A percentile compares a stretch with the other conserved stretches of the same genome.
phyloP scores from a whole-genome alignment of 2,113 vertebrate genomes.

The Nannobrachium achirus region DNA sequence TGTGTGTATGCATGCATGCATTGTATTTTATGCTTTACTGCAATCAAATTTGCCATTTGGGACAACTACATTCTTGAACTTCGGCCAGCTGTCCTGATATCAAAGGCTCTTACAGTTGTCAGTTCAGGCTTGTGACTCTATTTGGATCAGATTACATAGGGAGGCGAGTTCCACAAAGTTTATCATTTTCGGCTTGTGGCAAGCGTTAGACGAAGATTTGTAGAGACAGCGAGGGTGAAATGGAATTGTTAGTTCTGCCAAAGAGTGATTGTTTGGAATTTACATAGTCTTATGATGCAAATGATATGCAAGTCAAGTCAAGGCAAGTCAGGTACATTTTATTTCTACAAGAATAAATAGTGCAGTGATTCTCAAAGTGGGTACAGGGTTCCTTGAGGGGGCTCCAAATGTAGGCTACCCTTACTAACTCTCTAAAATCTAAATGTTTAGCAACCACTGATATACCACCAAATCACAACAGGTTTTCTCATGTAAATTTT shows the following conservation, averaged over 20 bases:
- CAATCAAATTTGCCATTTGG: too few species aligned
- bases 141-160: constrained; percentile 31
- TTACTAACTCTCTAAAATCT: too few species aligned
- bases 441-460: too few species aligned
- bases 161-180: constrained; percentile 1
- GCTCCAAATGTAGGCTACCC: too few species aligned
- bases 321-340: too few species aligned
- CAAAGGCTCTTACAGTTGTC: constrained; percentile 13
- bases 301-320: not conserved
- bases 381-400: too few species aligned
- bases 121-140: constrained; percentile 9
- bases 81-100: constrained; percentile 23
- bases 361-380: too few species aligned
- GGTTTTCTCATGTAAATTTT: too few species aligned
- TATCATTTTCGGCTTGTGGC: constrained; percentile 15
- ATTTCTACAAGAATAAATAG: too few species aligned
- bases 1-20: too few species aligned
- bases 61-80: not conserved
- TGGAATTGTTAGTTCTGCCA: not conserved
- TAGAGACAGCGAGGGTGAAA: not conserved
- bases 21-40: too few species aligned
- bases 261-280: not conserved
- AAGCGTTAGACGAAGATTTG: not conserved
- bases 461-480: too few species aligned
- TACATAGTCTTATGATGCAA: not conserved